Base-by-base conservation (phyloP, 2,888 invertebrate species). In the Tenthredo distinguenda region DNA sequence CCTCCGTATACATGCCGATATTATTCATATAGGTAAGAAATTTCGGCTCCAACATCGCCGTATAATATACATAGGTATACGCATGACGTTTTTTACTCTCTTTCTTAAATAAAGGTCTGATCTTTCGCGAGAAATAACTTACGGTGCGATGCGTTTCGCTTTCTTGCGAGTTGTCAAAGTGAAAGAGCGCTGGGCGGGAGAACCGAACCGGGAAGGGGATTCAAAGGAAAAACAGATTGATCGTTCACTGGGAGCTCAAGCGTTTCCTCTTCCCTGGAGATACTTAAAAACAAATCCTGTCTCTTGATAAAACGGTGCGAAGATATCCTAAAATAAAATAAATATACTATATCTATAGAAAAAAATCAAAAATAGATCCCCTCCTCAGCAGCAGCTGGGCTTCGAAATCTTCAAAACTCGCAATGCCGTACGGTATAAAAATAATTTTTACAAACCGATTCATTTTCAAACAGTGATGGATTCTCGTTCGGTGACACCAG, bases 361-460 rank as follows among this genome's bases (percentile, higher is more conserved):
- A 47, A 58, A 55, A 18, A 65, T 26, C 15, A 15, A 18, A 68
- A 68, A 34, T 12, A 68, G 9, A 68, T 26, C 15, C 34, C 68
- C 18, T 26, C 31, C 15, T 34, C 62, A 68, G 34, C 12, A 68
- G 31, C 12, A 1, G 21, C 62, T n/a, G 47, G n/a, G 7, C 15
- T 15, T 62, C 12, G 4, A 12, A 21, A 34, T 82, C 18, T 65
- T 31, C 5, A 40, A 65, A 34, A 34, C 7, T 65, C 1, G 34
- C 31, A 72, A 84, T 26, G 10, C 34, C 26, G 18, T 43, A 10
- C 43, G 9, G 31, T 84, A 26, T 31, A 86, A 82, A 72, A 43
- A 84, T 84, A 85, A 85, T 90, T 90, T 88, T 88, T 89, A 89
- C 90, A 89, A 90, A 90, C 89, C 89, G 90, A 90, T 91, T 90